Evolutionary conservation across 1,140 invertebrate species (phyloP).

Genomic region (Eciton burchellii): DNA sequence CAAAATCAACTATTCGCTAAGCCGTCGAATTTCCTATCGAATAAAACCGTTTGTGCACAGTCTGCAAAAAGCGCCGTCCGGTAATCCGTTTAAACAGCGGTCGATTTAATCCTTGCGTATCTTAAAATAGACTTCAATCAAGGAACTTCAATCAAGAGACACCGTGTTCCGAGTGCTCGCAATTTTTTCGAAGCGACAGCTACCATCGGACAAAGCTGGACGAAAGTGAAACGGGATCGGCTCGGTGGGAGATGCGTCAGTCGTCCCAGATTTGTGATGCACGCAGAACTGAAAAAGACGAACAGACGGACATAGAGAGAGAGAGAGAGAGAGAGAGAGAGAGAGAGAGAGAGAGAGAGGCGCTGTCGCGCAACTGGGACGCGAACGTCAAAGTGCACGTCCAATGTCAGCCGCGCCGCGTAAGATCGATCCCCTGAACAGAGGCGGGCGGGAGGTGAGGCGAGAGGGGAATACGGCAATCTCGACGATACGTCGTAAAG

Average conservation of each 20-base stretch:
- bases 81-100: conserved; percentile 20
- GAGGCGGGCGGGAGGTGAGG: not conserved
- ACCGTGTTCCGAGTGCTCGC: conserved; percentile 16
- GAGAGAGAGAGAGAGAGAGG: too few species aligned
- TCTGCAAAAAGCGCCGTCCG: conserved; percentile 4
- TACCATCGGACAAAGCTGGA: conserved; percentile 20
- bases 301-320: too few species aligned
- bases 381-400: conserved; percentile 10
- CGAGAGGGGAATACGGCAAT: conserved; percentile 19
- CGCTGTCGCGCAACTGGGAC: conserved; percentile 32
- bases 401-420: conserved; percentile 45
- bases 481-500: conserved; percentile 56
- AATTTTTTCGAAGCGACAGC: conserved; percentile 53
- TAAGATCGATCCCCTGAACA: conserved; percentile 36
- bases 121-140: conserved; percentile 58
- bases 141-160: conserved; percentile 43
- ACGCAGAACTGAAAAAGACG: conserved; percentile 36
- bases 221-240: conserved; percentile 47
- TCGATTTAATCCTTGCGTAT: conserved; percentile 26
- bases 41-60: not conserved
- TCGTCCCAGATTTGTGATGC: conserved; percentile 45
- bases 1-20: conserved; percentile 16
- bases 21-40: not conserved
- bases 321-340: too few species aligned
- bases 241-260: not conserved